These are phyloP conservation scores for Diplosoma virens DNA, from an alignment of 23 tunicate species.

Conservation along the genomic window DNA sequence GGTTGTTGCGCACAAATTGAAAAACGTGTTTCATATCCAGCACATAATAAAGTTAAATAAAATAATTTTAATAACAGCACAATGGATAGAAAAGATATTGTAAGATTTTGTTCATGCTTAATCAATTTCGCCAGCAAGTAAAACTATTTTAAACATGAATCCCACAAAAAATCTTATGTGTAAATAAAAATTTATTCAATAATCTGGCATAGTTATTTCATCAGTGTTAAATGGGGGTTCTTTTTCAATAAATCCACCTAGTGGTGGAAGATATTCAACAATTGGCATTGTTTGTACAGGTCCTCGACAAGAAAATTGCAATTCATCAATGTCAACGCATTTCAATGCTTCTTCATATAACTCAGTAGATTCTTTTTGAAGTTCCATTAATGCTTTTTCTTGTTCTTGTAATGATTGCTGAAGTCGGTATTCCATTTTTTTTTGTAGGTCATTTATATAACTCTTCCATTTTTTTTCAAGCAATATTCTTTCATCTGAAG, in stretches of 20 bases:
- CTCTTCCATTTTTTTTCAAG: conserved; percentile 71
- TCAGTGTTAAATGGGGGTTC: conserved; percentile 47
- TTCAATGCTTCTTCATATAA: conserved; percentile 55
- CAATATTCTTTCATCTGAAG: conserved; percentile 22
- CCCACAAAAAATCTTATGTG: no score
- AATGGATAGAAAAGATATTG: no score
- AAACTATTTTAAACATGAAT: no score
- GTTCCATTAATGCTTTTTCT: conserved; percentile 68
- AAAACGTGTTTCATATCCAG: no score
- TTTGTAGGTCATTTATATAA: conserved; percentile 1
- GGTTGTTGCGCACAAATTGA: no score
- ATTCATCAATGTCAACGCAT: background rate
- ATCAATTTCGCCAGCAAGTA: no score
- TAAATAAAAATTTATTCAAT: no score
- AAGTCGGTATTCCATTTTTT: conserved; percentile 2
- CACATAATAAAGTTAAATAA: no score
- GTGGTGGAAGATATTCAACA: conserved; percentile 43
- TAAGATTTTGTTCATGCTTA: no score
- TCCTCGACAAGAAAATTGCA: conserved; percentile 46
- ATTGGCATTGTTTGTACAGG: conserved; percentile 73
- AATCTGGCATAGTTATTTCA: conserved; percentile 2
- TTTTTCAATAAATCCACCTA: conserved; percentile 38
- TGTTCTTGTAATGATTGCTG: conserved; percentile 16
- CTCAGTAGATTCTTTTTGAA: conserved; percentile 36
- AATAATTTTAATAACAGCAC: no score